These are phyloP conservation scores for Falco berigora DNA, from an alignment of 2,797 vertebrate genomes.

Conservation along the genomic window DNA sequence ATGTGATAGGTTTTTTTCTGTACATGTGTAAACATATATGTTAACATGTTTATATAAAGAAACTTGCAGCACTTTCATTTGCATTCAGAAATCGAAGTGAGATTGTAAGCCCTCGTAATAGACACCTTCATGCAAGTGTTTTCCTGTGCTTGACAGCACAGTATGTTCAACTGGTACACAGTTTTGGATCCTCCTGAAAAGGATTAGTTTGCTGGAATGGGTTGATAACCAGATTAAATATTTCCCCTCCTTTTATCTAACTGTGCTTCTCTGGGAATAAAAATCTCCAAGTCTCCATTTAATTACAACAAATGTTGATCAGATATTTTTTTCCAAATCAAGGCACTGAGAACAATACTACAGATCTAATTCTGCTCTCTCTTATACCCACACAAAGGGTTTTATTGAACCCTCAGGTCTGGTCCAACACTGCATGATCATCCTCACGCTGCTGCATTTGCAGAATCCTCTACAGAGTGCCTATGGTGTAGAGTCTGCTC, in stretches of 20 bases:
- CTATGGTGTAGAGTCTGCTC: background rate
- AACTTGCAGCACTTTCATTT: background rate
- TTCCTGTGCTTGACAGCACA: background rate
- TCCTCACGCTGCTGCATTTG: background rate
- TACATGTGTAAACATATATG: background rate
- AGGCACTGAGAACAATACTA: background rate
- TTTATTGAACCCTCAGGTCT: background rate
- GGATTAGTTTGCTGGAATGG: background rate
- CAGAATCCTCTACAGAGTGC: background rate
- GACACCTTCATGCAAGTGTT: background rate
- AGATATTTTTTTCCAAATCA: background rate
- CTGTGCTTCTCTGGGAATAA: background rate
- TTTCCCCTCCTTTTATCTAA: background rate
- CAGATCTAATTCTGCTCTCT: background rate
- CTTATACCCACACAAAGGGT: background rate
- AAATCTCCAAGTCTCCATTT: background rate
- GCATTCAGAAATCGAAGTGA: background rate
- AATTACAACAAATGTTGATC: background rate
- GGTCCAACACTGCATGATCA: background rate
- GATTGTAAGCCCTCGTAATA: background rate
- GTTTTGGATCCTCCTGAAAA: background rate
- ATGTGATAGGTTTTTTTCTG: rapidly evolving
- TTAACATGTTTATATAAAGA: background rate
- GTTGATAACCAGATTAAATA: background rate
- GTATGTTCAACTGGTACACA: background rate